These are phyloP conservation scores for Eueides isabella DNA, from an alignment of 1,140 invertebrate genomes.

Conservation along the genomic window DNA sequence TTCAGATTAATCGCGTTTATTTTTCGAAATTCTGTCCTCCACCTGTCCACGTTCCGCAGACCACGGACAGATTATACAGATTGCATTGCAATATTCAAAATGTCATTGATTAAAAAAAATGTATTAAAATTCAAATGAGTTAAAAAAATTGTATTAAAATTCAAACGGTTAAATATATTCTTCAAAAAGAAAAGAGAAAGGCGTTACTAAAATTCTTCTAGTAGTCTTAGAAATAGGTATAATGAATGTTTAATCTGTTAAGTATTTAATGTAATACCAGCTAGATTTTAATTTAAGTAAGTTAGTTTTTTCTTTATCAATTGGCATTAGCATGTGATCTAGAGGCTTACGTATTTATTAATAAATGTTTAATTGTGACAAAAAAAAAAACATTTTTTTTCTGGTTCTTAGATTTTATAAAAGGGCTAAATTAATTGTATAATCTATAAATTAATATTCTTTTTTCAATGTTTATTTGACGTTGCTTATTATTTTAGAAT, in stretches of 20 bases:
- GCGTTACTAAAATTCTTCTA: background rate
- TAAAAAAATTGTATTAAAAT: too few relatives aligned
- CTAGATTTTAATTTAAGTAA: background rate
- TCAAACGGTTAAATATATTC: too few relatives aligned
- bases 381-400: background rate
- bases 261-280: background rate
- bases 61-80: too few relatives aligned
- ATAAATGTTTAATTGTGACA: background rate
- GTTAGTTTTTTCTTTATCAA: background rate
- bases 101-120: too few relatives aligned
- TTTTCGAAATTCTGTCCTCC: too few relatives aligned
- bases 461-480: background rate
- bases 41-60: too few relatives aligned
- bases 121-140: too few relatives aligned
- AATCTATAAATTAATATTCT: background rate
- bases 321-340: conserved; percentile 3
- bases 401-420: background rate
- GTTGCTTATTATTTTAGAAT: background rate
- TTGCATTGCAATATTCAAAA: too few relatives aligned
- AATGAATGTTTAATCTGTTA: background rate
- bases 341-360: background rate
- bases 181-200: background rate
- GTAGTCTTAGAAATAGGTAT: background rate
- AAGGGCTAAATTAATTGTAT: background rate
- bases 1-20: too few relatives aligned